Percentiles rank a stretch among this genome's conserved stretches.
phyloP scores from a whole-genome alignment of 2,113 vertebrate genomes.

The Upupa epops region DNA sequence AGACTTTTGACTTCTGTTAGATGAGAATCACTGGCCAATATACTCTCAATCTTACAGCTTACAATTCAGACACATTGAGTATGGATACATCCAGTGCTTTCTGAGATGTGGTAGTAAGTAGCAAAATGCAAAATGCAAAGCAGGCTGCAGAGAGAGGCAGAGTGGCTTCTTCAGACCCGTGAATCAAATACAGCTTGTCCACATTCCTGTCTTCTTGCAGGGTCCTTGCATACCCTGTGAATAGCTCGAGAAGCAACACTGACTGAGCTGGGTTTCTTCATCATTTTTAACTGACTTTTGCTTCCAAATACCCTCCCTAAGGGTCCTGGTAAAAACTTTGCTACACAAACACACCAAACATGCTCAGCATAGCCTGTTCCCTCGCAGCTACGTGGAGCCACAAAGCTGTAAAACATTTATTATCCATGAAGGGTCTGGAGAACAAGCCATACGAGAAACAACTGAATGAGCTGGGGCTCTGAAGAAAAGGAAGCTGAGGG shows the following conservation, averaged over 20 bases:
- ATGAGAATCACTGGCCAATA: not conserved
- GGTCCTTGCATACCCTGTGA: not conserved
- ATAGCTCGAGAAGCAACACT: not conserved
- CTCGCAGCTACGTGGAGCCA: not conserved
- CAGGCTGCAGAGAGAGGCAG: not conserved
- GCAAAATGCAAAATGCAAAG: not conserved
- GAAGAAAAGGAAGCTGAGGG: no score
- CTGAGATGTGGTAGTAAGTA: not conserved
- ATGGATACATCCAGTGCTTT: fast-evolving
- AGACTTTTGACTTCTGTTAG: not conserved
- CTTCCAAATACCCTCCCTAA: not conserved
- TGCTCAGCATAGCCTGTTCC: not conserved
- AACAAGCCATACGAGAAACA: no score
- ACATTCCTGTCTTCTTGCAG: not conserved
- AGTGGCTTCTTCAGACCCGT: not conserved
- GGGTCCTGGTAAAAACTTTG: not conserved
- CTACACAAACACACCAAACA: not conserved
- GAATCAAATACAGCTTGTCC: not conserved
- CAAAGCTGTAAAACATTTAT: not conserved
- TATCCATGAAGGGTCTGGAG: not conserved
- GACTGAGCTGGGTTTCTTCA: not conserved
- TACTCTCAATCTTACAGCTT: not conserved
- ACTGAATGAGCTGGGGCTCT: no score
- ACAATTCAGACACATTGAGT: not conserved
- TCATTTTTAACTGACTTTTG: not conserved